Evolutionary conservation across 2,113 vertebrate species (phyloP).

Genomic region (Kryptolebias marmoratus): DNA sequence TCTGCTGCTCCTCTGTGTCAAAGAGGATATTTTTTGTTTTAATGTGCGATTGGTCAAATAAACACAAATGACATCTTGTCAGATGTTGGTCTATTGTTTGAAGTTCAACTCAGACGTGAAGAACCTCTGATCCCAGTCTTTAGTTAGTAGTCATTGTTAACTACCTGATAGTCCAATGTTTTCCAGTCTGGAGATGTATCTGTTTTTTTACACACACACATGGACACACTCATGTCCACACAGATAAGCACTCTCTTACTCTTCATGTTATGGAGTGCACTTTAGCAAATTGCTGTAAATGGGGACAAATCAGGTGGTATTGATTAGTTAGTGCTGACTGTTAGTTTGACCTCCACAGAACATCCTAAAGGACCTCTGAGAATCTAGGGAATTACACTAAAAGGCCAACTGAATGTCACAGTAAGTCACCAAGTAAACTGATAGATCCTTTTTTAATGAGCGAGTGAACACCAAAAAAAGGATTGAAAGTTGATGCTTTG

Average conservation of each 20-base stretch:
- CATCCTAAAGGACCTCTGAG: conserved; percentile 18
- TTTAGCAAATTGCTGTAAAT: conserved; percentile 33
- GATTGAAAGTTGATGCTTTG: neutral
- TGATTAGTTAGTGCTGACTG: neutral
- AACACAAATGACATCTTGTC: too few species aligned
- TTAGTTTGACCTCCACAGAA: conserved; percentile 43
- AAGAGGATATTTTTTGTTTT: too few species aligned
- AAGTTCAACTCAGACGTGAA: too few species aligned
- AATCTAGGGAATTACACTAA: conserved; percentile 33
- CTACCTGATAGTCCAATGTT: neutral
- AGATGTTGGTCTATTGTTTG: too few species aligned
- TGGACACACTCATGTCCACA: neutral
- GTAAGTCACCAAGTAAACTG: conserved; percentile 43
- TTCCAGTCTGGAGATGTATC: neutral
- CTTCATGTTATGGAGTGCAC: conserved; percentile 8
- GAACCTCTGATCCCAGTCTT: too few species aligned
- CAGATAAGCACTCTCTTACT: neutral
- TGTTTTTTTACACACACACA: neutral
- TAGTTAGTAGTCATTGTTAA: neutral
- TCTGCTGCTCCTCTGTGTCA: too few species aligned
- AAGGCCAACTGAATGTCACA: conserved; percentile 50
- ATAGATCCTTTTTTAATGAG: conserved; percentile 27
- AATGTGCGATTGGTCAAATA: too few species aligned
- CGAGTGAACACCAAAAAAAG: conserved; percentile 18
- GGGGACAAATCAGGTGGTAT: conserved; percentile 33